A percentile compares a stretch with the other conserved stretches of the same genome.
Conservation (phyloP, 2,797 vertebrate species). For the Dendrocincla fuliginosa region DNA sequence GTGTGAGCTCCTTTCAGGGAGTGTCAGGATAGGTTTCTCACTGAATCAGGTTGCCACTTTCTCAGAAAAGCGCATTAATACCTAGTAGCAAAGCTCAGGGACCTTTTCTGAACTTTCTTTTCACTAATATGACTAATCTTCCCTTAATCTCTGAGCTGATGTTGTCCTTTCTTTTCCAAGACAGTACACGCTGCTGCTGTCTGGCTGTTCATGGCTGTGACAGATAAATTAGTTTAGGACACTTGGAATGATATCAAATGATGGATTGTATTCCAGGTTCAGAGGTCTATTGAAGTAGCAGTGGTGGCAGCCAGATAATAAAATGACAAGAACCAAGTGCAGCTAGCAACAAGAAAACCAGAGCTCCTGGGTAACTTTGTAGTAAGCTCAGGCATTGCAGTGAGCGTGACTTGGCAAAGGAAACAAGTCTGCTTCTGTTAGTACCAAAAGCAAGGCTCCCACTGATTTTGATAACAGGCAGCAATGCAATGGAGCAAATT, state of each 20-base stretch:
- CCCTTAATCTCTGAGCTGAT: not conserved
- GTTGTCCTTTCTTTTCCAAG: not conserved
- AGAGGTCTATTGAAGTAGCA: not conserved
- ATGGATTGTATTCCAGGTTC: not conserved
- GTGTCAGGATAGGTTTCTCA: not conserved
- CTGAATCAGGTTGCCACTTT: not conserved
- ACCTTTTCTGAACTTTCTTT: not conserved
- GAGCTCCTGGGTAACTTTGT: not conserved
- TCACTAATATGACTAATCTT: not conserved
- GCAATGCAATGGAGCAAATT: not conserved
- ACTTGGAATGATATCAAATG: not conserved
- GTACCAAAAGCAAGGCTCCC: not conserved
- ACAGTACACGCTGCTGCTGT: not conserved
- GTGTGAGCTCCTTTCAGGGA: not conserved
- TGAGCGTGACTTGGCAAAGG: not conserved
- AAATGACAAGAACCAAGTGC: not conserved
- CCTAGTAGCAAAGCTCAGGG: not conserved
- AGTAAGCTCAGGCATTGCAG: not conserved
- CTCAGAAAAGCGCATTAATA: not conserved
- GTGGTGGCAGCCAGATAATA: not conserved
- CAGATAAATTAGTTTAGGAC: not conserved
- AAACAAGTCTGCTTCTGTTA: not conserved
- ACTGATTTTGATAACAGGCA: not conserved
- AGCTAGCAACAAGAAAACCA: not conserved
- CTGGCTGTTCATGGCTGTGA: not conserved